Conservation (phyloP, 2,888 invertebrate species). For the Hyposoter dolosus region DNA sequence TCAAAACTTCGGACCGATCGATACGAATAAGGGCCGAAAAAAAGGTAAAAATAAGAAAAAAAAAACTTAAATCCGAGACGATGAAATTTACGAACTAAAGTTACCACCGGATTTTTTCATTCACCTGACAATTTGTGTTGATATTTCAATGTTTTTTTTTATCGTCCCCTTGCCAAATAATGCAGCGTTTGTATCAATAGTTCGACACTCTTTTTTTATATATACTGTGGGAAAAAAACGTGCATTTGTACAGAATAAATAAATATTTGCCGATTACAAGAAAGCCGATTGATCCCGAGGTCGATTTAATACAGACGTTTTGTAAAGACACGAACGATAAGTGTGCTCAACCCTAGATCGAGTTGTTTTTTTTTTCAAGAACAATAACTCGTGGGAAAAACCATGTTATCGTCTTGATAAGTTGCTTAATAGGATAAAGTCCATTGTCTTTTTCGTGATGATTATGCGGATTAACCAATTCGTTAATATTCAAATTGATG, state of each 20-base stretch:
- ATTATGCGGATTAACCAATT: conserved; percentile 7
- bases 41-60: not conserved
- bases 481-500: conserved; percentile 5
- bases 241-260: conserved; percentile 43
- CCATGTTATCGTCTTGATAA: not conserved
- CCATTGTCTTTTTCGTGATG: not conserved
- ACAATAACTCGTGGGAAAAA: conserved; percentile 21
- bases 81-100: too few relatives aligned
- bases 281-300: conserved; percentile 7
- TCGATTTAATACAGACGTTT: not conserved
- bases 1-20: not conserved
- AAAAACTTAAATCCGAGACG: not conserved
- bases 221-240: conserved; percentile 21
- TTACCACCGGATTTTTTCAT: not conserved
- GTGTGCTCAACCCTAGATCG: conserved; percentile 39
- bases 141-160: not conserved
- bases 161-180: not conserved
- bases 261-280: conserved; percentile 13
- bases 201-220: not conserved
- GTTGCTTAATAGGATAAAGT: not conserved
- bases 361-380: conserved; percentile 15
- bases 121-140: not conserved
- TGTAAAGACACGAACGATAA: not conserved
- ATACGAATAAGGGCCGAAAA: not conserved
- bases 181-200: not conserved